Evolutionary conservation across 2,797 vertebrate genomes (phyloP).

Genomic region (Saxicola maurus): DNA sequence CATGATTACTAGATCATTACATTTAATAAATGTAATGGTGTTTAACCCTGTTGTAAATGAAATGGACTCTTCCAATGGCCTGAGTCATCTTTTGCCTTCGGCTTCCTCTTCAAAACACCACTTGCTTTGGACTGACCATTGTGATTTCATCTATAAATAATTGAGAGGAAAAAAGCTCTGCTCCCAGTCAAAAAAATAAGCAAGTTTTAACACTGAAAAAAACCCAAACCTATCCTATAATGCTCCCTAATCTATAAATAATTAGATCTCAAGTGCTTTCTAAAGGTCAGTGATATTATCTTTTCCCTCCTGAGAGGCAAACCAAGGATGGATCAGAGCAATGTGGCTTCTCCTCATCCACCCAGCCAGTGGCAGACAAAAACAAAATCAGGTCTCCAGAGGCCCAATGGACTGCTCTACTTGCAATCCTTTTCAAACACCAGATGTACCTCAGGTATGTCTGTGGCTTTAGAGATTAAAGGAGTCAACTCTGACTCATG

Average conservation of each 20-base stretch:
- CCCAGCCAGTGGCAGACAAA: not conserved
- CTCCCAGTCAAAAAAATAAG: not conserved
- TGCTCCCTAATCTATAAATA: not conserved
- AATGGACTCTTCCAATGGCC: not conserved
- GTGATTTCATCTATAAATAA: not conserved
- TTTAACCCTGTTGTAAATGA: not conserved
- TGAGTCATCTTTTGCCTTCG: not conserved
- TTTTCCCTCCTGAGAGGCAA: not conserved
- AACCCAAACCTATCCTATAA: not conserved
- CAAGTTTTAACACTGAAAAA: not conserved
- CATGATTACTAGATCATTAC: not conserved
- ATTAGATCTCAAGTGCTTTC: not conserved
- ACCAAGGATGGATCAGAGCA: not conserved
- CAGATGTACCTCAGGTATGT: not conserved
- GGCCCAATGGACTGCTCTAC: fast-evolving
- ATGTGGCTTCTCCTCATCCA: not conserved
- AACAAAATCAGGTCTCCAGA: not conserved
- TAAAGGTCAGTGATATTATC: not conserved
- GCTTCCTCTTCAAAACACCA: not conserved
- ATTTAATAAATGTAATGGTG: not conserved
- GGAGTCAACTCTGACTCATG: not conserved
- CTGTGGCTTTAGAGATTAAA: not conserved
- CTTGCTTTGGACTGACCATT: not conserved
- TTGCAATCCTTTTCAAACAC: not conserved
- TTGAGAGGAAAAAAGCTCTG: not conserved